Evolutionary conservation across 2,888 invertebrate genomes (phyloP).

Genomic region (Agriotes lineatus): DNA sequence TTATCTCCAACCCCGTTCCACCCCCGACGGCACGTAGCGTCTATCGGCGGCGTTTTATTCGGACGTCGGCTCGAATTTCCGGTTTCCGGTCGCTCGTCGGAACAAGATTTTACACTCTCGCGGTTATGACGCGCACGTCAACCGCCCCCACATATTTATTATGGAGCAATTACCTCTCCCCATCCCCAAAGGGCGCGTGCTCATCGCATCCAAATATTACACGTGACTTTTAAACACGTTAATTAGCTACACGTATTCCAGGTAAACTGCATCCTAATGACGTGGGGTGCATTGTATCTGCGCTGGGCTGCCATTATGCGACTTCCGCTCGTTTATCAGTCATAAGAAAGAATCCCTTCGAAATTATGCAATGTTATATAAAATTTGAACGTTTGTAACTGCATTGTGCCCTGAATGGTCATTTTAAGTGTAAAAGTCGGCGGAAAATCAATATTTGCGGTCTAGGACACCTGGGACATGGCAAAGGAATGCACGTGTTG

Average conservation of each 20-base stretch:
- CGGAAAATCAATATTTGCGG: conserved; percentile 56
- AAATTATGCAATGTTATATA: conserved; percentile 42
- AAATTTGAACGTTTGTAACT: conserved; percentile 33
- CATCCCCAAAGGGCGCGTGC: conserved; percentile 36
- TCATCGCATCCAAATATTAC: conserved; percentile 28
- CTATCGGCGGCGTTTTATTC: conserved; percentile 62
- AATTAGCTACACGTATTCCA: conserved; percentile 35
- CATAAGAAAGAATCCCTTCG: conserved; percentile 11
- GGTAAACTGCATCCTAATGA: conserved; percentile 5
- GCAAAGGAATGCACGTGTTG: conserved; percentile 45
- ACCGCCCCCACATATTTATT: conserved; percentile 52
- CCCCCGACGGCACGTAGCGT: conserved; percentile 31
- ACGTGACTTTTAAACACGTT: conserved; percentile 37
- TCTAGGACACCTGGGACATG: conserved; percentile 45
- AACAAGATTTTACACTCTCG: conserved; percentile 67
- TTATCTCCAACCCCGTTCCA: conserved; percentile 46
- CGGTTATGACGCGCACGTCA: conserved; percentile 62
- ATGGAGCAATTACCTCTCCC: conserved; percentile 42
- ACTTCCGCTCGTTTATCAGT: conserved; percentile 38
- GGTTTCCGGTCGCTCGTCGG: conserved; percentile 66
- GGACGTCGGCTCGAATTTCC: conserved; percentile 66
- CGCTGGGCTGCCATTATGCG: conserved; percentile 15
- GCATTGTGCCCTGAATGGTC: conserved; percentile 28
- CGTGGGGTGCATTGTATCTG: no score
- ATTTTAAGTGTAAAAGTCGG: conserved; percentile 45